Percentiles rank a stretch among this genome's conserved stretches.
Conservation (phyloP, 2,113 vertebrate species). For the Hypocryptadius cinnamomeus region DNA sequence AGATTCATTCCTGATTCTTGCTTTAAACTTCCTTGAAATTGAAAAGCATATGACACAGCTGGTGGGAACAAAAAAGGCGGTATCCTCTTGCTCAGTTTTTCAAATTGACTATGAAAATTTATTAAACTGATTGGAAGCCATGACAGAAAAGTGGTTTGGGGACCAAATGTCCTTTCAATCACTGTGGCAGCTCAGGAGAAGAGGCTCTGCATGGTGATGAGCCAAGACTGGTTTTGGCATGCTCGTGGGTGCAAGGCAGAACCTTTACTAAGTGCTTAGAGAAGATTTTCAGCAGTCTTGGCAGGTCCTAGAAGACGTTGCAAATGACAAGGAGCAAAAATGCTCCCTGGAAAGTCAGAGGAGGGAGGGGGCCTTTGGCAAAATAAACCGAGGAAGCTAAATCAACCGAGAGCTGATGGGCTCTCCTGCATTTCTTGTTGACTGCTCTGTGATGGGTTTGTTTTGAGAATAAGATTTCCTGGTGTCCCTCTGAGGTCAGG, state of each 20-base stretch:
- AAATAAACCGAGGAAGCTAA: background rate
- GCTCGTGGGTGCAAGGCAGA: accelerated
- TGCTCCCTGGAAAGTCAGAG: background rate
- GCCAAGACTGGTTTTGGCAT: background rate
- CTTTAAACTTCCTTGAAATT: background rate
- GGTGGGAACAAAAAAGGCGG: background rate
- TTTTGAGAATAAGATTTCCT: background rate
- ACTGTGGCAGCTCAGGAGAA: background rate
- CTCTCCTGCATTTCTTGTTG: background rate
- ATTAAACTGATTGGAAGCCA: background rate
- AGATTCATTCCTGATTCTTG: background rate
- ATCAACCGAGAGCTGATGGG: background rate
- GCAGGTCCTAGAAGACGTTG: background rate
- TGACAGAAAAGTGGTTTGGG: background rate
- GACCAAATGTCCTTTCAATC: background rate
- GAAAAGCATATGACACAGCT: no score
- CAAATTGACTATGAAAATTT: background rate
- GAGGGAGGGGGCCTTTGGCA: background rate
- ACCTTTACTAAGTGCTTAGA: background rate
- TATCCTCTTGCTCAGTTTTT: background rate
- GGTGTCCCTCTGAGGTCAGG: background rate
- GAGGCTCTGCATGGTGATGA: background rate
- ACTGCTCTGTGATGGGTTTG: background rate
- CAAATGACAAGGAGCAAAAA: background rate
- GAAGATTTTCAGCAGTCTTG: background rate